These are phyloP conservation scores for Morone chrysops DNA, from an alignment of 2,113 vertebrate species.

Conservation along the genomic window DNA sequence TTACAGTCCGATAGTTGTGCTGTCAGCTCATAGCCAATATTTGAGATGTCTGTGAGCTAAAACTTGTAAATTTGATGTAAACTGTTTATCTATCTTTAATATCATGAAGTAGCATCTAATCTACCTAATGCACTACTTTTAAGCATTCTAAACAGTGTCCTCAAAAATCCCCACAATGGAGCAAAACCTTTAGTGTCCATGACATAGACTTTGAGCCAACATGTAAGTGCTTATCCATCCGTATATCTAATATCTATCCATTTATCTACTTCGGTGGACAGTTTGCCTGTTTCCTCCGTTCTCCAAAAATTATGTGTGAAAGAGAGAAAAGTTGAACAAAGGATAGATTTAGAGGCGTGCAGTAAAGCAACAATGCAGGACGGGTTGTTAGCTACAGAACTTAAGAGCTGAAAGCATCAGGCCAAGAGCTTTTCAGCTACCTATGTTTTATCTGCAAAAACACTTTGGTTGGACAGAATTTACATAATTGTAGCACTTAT, in stretches of 20 bases:
- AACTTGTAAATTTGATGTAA: no score
- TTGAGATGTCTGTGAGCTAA: neutral
- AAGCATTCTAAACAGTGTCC: neutral
- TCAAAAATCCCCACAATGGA: neutral
- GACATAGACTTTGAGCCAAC: no score
- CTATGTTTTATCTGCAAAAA: conserved; percentile 71
- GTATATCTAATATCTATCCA: neutral
- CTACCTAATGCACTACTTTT: neutral
- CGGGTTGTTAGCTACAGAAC: conserved; percentile 11
- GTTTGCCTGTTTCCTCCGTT: neutral
- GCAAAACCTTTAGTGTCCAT: neutral
- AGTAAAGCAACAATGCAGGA: conserved; percentile 31
- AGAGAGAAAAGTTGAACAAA: conserved; percentile 6
- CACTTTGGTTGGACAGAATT: conserved; percentile 77
- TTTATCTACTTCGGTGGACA: conserved; percentile 2
- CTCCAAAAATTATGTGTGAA: neutral
- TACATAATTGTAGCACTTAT: conserved; percentile 88
- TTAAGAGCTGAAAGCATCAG: conserved; percentile 35
- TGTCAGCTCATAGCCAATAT: neutral
- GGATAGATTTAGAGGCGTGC: neutral
- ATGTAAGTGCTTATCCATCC: neutral
- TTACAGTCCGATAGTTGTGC: neutral
- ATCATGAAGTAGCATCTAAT: no score
- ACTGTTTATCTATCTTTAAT: no score
- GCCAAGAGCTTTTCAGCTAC: conserved; percentile 42